These are phyloP conservation scores for Capitella teleta DNA, from an alignment of 1,140 invertebrate species.

Conservation along the genomic window DNA sequence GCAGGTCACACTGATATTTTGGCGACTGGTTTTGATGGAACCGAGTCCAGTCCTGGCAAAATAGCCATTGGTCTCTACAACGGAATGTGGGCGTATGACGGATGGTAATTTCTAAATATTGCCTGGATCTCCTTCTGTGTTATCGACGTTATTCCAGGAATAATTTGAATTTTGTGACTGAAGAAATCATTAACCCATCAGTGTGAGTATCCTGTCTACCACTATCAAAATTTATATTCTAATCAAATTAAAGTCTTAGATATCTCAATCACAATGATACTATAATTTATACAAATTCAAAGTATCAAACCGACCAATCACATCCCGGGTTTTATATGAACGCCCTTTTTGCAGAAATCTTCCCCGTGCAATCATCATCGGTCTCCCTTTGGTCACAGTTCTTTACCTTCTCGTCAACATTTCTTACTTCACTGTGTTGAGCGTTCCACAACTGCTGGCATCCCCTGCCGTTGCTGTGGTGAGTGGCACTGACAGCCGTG, in stretches of 20 bases:
- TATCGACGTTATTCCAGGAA: no score
- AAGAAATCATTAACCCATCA: conserved; percentile 2
- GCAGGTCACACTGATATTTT: no score
- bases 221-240: no score
- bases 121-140: no score
- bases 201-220: no score
- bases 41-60: conserved; percentile 23
- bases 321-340: no score
- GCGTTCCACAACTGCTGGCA: conserved; percentile 67
- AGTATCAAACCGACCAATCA: no score
- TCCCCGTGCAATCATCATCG: background rate
- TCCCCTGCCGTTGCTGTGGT: conserved; percentile 78
- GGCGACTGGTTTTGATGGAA: conserved; percentile 43
- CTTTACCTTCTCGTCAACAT: conserved; percentile 91
- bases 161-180: conserved; percentile 6
- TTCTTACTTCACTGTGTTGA: conserved; percentile 87
- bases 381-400: conserved; percentile 63
- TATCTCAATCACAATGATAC: no score
- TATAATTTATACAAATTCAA: no score
- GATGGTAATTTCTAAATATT: no score
- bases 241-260: no score
- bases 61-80: conserved; percentile 47
- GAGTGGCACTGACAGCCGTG: no score
- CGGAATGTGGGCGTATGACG: conserved; percentile 48
- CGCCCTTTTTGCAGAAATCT: conserved; percentile 1